Percentiles rank a stretch among this genome's conserved stretches.
phyloP scores from a whole-genome alignment of 2,113 vertebrate genomes.

The Periophthalmodon schlosseri region DNA sequence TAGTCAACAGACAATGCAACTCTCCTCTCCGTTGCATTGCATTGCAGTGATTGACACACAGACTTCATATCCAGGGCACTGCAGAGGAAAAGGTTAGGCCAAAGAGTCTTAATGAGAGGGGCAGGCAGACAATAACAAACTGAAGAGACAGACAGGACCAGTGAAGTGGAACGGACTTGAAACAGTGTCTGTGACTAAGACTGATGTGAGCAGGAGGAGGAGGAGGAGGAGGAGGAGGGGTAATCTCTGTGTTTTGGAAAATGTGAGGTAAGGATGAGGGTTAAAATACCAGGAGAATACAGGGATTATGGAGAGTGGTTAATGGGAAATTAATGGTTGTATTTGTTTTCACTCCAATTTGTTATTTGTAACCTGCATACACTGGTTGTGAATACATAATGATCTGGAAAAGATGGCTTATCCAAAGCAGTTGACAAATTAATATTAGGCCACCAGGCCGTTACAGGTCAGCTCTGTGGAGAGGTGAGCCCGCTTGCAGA shows the following conservation, averaged over 20 bases:
- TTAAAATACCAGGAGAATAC: slow-evolving; percentile 18
- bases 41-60: slow-evolving; percentile 19
- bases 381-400: neutral
- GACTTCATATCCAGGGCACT: slow-evolving; percentile 19
- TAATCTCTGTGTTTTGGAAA: slow-evolving; percentile 29
- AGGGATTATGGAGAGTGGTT: slow-evolving; percentile 33
- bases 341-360: neutral
- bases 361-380: neutral
- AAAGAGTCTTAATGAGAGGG: slow-evolving; percentile 50
- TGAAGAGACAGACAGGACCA: slow-evolving; percentile 56
- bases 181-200: slow-evolving; percentile 59
- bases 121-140: slow-evolving; percentile 43
- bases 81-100: slow-evolving; percentile 27
- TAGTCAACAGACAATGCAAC: slow-evolving; percentile 15
- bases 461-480: too few relatives aligned
- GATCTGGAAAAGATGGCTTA: neutral
- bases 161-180: slow-evolving; percentile 51
- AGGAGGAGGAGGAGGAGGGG: slow-evolving; percentile 15
- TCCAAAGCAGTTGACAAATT: neutral
- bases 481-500: too few relatives aligned
- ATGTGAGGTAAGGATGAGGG: slow-evolving; percentile 22
- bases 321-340: neutral
- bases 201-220: slow-evolving; percentile 32
- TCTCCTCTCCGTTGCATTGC: neutral
- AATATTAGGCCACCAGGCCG: neutral